These are phyloP conservation scores for Origma solitaria DNA, from an alignment of 2,113 vertebrate genomes.

Conservation along the genomic window DNA sequence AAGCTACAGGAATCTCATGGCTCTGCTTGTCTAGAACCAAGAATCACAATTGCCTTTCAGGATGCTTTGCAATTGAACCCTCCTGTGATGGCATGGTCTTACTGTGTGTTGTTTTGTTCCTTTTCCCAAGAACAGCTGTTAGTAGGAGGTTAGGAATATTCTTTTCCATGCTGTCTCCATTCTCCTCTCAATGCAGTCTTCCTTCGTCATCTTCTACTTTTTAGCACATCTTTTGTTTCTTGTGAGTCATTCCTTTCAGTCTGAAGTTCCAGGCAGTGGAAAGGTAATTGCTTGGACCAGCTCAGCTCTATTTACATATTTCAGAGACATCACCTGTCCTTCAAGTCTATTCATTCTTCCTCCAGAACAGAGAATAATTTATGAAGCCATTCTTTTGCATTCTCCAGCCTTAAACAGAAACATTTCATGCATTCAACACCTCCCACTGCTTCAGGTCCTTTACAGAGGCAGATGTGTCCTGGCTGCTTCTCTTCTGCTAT, in stretches of 20 bases:
- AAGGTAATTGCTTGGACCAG: conserved; percentile 60
- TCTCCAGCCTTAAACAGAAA: not conserved
- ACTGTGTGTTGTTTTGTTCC: not conserved
- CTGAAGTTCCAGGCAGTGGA: conserved; percentile 50
- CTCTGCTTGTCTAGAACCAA: not conserved
- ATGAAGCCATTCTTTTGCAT: conserved; percentile 11
- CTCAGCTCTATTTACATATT: conserved; percentile 57
- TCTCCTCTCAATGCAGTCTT: not conserved
- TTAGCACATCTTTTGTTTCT: conserved; percentile 24
- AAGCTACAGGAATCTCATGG: not conserved
- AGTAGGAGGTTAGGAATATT: not conserved
- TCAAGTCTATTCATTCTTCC: conserved; percentile 50
- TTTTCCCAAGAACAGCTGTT: not conserved
- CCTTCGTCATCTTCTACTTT: conserved; percentile 41
- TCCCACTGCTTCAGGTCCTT: not conserved
- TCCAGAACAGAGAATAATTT: conserved; percentile 28
- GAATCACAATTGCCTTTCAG: not conserved
- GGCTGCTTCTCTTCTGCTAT: not conserved
- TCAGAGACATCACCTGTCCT: conserved; percentile 66
- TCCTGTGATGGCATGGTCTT: not conserved
- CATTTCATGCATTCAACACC: not conserved
- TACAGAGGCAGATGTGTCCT: not conserved
- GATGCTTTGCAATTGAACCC: not conserved
- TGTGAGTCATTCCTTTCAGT: conserved; percentile 54
- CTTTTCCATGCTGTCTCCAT: not conserved